These are phyloP conservation scores for Tamandua tetradactyla DNA, from an alignment of 2,797 vertebrate genomes.

Conservation along the genomic window DNA sequence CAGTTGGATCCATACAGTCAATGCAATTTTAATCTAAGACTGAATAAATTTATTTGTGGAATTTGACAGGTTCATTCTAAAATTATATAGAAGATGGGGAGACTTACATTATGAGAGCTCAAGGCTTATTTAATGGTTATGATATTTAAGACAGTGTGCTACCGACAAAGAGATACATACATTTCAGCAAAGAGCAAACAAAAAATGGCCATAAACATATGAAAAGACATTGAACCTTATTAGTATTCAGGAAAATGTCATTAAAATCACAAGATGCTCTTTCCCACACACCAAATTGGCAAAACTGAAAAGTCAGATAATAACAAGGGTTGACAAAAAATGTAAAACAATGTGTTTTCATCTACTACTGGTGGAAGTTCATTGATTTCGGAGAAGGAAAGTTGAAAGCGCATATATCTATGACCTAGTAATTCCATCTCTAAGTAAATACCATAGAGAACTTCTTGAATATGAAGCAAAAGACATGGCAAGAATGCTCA, in stretches of 20 bases:
- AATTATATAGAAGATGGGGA: background rate
- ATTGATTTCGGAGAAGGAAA: background rate
- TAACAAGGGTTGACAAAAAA: background rate
- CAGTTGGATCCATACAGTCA: background rate
- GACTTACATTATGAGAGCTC: background rate
- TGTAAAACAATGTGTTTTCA: background rate
- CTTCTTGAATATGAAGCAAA: background rate
- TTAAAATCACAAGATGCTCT: background rate
- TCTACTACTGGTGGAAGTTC: background rate
- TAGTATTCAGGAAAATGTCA: background rate
- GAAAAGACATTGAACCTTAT: background rate
- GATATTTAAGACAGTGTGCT: background rate
- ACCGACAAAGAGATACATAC: background rate
- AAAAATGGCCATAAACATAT: constrained; percentile 11
- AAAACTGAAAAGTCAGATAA: constrained; percentile 35
- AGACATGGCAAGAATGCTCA: background rate
- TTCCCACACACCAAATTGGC: background rate
- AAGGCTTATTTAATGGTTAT: background rate
- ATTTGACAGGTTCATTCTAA: background rate
- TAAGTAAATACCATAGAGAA: background rate
- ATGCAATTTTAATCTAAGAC: background rate
- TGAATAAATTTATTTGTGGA: background rate
- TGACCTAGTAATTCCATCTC: background rate
- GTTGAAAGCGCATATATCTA: background rate
- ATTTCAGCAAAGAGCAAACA: background rate